Evolutionary conservation across 2,888 invertebrate species (phyloP).

Genomic region (Patella depressa): DNA sequence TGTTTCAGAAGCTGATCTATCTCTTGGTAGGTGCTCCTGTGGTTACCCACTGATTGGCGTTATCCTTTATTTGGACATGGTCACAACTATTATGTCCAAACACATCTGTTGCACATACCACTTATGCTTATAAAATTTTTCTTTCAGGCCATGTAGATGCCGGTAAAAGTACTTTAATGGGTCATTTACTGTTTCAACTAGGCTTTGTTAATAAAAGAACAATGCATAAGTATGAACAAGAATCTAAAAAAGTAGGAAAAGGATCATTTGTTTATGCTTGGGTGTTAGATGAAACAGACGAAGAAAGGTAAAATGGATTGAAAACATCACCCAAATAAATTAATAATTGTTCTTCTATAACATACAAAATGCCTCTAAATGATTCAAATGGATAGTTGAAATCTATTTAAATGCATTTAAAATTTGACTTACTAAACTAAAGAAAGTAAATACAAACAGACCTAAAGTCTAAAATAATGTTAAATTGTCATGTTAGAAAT

Average conservation of each 20-base stretch:
- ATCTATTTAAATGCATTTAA: background rate
- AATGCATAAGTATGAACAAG: constrained; percentile 97
- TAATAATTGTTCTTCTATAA: too few species aligned
- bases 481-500: too few species aligned
- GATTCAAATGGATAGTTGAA: background rate
- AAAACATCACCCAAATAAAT: too few species aligned
- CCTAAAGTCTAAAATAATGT: too few species aligned
- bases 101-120: too few species aligned
- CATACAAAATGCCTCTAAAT: too few species aligned
- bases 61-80: too few species aligned
- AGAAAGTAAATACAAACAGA: too few species aligned
- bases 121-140: background rate
- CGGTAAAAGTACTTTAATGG: constrained; percentile 97
- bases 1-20: too few species aligned
- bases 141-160: constrained; percentile 96
- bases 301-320: constrained; percentile 79
- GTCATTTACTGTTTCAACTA: constrained; percentile 84
- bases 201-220: constrained; percentile 79
- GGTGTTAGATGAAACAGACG: constrained; percentile 98
- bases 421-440: background rate
- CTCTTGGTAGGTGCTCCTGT: too few species aligned
- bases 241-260: constrained; percentile 91
- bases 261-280: constrained; percentile 98
- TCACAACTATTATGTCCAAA: too few species aligned
- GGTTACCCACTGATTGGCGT: too few species aligned